These are phyloP conservation scores for Microctenopoma lineatum DNA, from an alignment of 2,797 vertebrate species.

Conservation along the genomic window DNA sequence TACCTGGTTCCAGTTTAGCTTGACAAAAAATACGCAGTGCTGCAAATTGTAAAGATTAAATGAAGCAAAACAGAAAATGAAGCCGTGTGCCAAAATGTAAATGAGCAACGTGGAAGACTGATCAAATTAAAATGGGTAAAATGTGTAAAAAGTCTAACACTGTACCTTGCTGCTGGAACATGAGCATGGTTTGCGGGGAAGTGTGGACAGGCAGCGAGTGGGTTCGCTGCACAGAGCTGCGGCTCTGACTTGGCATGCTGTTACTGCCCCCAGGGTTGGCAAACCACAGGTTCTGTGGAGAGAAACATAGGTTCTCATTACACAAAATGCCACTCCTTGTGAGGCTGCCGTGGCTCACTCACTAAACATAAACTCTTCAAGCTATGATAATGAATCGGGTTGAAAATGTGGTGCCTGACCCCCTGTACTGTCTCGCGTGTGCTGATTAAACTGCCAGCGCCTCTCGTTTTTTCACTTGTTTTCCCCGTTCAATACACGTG, in stretches of 20 bases:
- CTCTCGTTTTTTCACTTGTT: constrained; percentile 16
- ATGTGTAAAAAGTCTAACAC: constrained; percentile 17
- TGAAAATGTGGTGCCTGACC: constrained; percentile 24
- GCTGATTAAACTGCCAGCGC: constrained; percentile 33
- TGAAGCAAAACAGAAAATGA: background rate
- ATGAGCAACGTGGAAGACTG: background rate
- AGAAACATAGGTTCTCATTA: constrained; percentile 50
- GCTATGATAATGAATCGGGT: constrained; percentile 31
- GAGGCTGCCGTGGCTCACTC: constrained; percentile 10
- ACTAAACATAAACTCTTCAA: constrained; percentile 31
- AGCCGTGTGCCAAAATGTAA: constrained; percentile 7
- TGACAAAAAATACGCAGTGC: background rate
- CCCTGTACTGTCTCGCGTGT: constrained; percentile 3
- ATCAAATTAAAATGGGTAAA: background rate
- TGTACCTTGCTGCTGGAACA: constrained; percentile 94
- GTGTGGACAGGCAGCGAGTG: constrained; percentile 96
- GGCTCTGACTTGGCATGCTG: constrained; percentile 95
- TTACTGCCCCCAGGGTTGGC: constrained; percentile 95
- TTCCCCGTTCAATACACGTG: constrained; percentile 14
- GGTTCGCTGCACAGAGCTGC: constrained; percentile 94
- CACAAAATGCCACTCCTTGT: constrained; percentile 23
- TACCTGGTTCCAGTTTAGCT: background rate
- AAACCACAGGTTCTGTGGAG: constrained; percentile 91
- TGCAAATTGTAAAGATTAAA: constrained; percentile 6
- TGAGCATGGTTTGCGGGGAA: constrained; percentile 94